A percentile compares a stretch with the other conserved stretches of the same genome.
Evolutionary conservation across 2,888 invertebrate species (phyloP).

Genomic region (Suillia variegata): DNA sequence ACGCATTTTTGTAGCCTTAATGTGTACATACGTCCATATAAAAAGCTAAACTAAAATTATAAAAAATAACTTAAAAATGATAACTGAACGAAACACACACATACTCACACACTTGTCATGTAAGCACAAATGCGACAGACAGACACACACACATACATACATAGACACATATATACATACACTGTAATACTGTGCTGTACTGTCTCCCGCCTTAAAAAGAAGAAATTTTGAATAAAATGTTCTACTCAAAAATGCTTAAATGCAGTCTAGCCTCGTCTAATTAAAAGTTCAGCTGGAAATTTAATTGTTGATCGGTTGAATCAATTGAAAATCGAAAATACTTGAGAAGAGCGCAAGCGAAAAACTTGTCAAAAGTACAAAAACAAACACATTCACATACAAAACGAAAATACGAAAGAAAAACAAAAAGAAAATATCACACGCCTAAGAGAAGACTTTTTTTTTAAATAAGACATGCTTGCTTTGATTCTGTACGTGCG

Average conservation of each 20-base stretch:
- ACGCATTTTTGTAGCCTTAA: neutral
- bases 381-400: slow-evolving; percentile 32
- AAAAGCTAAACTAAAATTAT: neutral
- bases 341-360: neutral
- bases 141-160: too few relatives aligned
- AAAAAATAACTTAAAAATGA: neutral
- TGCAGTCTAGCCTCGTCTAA: too few relatives aligned
- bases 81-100: neutral
- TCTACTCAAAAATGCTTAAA: too few relatives aligned
- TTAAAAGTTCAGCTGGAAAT: too few relatives aligned
- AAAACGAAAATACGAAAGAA: neutral
- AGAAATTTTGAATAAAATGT: too few relatives aligned
- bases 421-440: neutral
- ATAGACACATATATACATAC: too few relatives aligned
- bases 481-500: neutral
- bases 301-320: too few relatives aligned
- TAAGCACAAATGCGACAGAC: too few relatives aligned
- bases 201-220: slow-evolving; percentile 5
- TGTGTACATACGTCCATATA: neutral
- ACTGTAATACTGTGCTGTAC: too few relatives aligned
- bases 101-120: too few relatives aligned
- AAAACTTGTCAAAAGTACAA: slow-evolving; percentile 32
- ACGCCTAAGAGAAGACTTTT: neutral
- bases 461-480: neutral
- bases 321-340: neutral